Base-by-base conservation (phyloP, 1,140 invertebrate genomes). In the Hycleus phaleratus region DNA sequence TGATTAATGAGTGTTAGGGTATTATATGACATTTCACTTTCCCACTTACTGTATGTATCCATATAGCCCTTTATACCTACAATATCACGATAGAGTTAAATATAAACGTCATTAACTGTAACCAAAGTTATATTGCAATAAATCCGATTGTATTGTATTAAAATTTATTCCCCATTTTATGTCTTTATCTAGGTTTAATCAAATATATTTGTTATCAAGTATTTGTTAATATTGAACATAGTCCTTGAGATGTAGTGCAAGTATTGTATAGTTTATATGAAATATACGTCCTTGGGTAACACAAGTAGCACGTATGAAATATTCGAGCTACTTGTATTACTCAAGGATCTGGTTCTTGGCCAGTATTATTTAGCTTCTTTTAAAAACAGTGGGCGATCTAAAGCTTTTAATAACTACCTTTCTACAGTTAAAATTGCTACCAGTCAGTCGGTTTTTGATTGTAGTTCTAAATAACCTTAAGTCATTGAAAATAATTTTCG, bases 301-400 rank as follows among this genome's bases (percentile, higher is more conserved):
- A 64, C 62, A 59, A 64, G 62, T 64, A 64, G 62, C 62, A 64
- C 57, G 56, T 64, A 58, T 46, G 60, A 59, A 61, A 61, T 61
- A 60, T 60, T 57, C 58, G 58, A 50, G 61, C 61, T 63, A 63
- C 61, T 63, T 54, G 61, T 60, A 49, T 63, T 63, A 63, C 61
- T 46, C 59, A 53, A 60, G 55, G 54, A 60, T 63, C 61, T 59
- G 61, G 58, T 63, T 60, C 43, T 59, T 32, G 50, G 48, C 39
- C 32, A 43, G 32, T 32, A 43, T 52, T 52, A 52, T 52, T 52
- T 52, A 52, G 60, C 50, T 48, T 61, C 56, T 50, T 55, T 58
- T 56, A 58, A 59, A 64, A 63, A 53, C 56, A 64, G 62, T 61
- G 56, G 62, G 62, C 62, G 59, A 64, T 64, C 50, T 49, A 53